Evolutionary conservation across 1,140 invertebrate species (phyloP).

Genomic region (Elymnias hypermnestra): DNA sequence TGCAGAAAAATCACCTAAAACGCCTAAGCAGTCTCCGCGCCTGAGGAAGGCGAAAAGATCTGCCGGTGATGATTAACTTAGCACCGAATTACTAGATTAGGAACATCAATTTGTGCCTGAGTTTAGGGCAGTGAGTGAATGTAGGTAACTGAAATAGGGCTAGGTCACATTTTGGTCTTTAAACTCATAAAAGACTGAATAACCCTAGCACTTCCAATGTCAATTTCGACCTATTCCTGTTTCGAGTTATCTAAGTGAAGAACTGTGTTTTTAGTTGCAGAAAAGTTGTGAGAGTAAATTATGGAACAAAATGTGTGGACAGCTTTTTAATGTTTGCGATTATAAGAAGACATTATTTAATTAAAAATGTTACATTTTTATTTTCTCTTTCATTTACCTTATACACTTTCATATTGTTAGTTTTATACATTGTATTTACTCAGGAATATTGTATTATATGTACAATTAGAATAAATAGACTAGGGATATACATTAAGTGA

Average conservation of each 20-base stretch:
- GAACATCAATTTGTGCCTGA: slow-evolving; percentile 26
- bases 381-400: slow-evolving; percentile 1
- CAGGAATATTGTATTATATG: too few relatives aligned
- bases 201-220: too few relatives aligned
- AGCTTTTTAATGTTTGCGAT: slow-evolving; percentile 57
- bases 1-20: slow-evolving; percentile 80
- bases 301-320: slow-evolving; percentile 67
- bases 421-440: too few relatives aligned
- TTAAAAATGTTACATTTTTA: slow-evolving; percentile 69
- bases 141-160: slow-evolving; percentile 48
- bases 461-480: too few relatives aligned
- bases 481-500: too few relatives aligned
- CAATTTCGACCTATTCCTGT: slow-evolving; percentile 41
- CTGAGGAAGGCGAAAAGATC: slow-evolving; percentile 84
- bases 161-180: too few relatives aligned
- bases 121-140: slow-evolving; percentile 21
- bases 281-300: slow-evolving; percentile 65
- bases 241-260: slow-evolving; percentile 48
- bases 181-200: too few relatives aligned
- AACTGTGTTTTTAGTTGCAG: slow-evolving; percentile 63
- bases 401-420: too few relatives aligned
- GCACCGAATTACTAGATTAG: slow-evolving; percentile 22
- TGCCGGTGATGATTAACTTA: slow-evolving; percentile 77
- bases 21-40: slow-evolving; percentile 80
- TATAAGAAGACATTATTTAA: slow-evolving; percentile 66